Percentiles rank a stretch among this genome's conserved stretches.
phyloP scores from a whole-genome alignment of 1,140 invertebrate species.

The Drosophila nasuta region DNA sequence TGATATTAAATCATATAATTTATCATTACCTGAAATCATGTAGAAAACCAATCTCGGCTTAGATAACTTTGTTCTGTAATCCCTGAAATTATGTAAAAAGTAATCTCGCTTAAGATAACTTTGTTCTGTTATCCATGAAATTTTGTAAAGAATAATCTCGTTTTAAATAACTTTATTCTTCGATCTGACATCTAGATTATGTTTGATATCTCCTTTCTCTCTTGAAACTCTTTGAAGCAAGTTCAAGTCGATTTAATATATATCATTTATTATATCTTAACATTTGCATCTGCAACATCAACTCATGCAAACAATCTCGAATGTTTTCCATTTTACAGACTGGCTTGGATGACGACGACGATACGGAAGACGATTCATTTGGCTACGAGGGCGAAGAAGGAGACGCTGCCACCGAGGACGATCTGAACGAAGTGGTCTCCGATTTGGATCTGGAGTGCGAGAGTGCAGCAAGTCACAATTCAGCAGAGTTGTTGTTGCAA shows the following conservation, averaged over 20 bases:
- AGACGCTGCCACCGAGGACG: conserved; percentile 76
- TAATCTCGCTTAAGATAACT: too few species aligned
- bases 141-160: too few species aligned
- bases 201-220: too few species aligned
- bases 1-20: too few species aligned
- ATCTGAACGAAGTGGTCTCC: conserved; percentile 77
- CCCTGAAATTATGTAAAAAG: too few species aligned
- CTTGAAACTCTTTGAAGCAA: too few species aligned
- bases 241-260: conserved; percentile 1
- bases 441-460: conserved; percentile 76
- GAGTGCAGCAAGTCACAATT: conserved; percentile 33
- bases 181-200: too few species aligned
- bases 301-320: conserved; percentile 6
- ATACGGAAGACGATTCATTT: conserved; percentile 74
- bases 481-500: conserved; percentile 50
- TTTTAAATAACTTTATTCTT: too few species aligned
- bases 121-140: too few species aligned
- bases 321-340: conserved; percentile 48
- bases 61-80: too few species aligned
- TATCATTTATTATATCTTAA: conserved; percentile 14
- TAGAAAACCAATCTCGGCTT: too few species aligned
- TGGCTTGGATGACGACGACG: conserved; percentile 73
- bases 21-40: too few species aligned
- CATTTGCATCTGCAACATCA: not conserved
- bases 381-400: conserved; percentile 70